A percentile compares a stretch with the other conserved stretches of the same genome.
Conservation (phyloP, 2,797 vertebrate genomes). For the Mico argentatus region DNA sequence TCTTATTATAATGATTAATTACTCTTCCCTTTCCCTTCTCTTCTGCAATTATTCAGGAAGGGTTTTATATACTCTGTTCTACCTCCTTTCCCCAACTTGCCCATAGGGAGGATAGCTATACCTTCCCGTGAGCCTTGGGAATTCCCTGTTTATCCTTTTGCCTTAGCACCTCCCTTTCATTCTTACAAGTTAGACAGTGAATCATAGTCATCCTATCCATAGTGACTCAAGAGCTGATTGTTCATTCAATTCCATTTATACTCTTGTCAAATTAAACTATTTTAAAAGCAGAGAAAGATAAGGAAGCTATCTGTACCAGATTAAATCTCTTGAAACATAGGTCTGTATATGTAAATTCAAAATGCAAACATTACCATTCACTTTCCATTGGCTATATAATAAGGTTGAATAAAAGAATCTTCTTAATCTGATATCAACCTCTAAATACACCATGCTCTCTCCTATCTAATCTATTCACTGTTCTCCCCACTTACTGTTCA, state of each 20-base stretch:
- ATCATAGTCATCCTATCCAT: background rate
- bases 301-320: background rate
- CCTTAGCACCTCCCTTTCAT: background rate
- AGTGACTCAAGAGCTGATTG: background rate
- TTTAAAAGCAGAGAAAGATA: background rate
- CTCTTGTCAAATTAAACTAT: conserved; percentile 10
- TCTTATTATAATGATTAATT: background rate
- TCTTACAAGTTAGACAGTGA: background rate
- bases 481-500: background rate
- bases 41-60: background rate
- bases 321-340: background rate
- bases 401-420: background rate
- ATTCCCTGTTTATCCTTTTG: background rate
- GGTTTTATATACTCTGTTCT: background rate
- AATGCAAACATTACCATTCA: background rate
- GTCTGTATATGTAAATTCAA: background rate
- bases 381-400: background rate
- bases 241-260: background rate
- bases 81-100: background rate
- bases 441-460: background rate
- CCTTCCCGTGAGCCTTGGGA: background rate
- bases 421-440: background rate
- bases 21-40: background rate
- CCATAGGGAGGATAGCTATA: background rate
- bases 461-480: background rate